phyloP scores from a whole-genome alignment of 2,888 invertebrate genomes.

The Philonicus albiceps region DNA sequence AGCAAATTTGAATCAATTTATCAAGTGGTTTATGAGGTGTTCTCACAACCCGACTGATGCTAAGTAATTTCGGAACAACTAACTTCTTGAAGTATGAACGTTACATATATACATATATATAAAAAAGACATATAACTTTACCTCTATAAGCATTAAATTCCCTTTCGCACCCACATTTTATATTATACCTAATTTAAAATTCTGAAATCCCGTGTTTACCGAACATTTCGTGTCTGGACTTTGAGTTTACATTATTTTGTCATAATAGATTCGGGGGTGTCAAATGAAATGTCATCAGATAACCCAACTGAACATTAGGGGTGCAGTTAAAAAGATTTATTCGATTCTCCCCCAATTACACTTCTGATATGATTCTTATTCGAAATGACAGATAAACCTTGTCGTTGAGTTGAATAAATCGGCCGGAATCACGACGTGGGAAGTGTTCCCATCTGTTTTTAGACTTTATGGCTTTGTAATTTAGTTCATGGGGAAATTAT shows the following conservation, averaged over 20 bases:
- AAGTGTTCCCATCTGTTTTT: neutral
- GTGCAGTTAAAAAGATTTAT: constrained; percentile 29
- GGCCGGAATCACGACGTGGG: neutral
- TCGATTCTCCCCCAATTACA: neutral
- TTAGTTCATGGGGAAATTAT: neutral
- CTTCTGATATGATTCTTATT: constrained; percentile 23
- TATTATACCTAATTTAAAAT: constrained; percentile 22
- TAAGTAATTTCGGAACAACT: neutral
- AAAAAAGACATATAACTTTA: neutral
- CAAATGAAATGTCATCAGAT: constrained; percentile 41
- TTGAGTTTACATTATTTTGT: neutral
- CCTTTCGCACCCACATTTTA: neutral
- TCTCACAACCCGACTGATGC: neutral
- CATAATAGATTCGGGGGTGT: constrained; percentile 12
- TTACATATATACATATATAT: neutral
- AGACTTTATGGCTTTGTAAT: neutral
- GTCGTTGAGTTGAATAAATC: constrained; percentile 18
- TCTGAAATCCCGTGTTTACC: constrained; percentile 32
- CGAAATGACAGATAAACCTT: constrained; percentile 15
- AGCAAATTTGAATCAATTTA: constrained; percentile 48
- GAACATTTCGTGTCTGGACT: constrained; percentile 16
- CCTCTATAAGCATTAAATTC: neutral
- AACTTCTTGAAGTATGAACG: neutral
- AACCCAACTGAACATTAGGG: neutral
- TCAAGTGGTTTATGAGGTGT: constrained; percentile 29